A percentile compares a stretch with the other conserved stretches of the same genome.
Conservation (phyloP, 2,797 vertebrate genomes). For the Synanceia verrucosa region DNA sequence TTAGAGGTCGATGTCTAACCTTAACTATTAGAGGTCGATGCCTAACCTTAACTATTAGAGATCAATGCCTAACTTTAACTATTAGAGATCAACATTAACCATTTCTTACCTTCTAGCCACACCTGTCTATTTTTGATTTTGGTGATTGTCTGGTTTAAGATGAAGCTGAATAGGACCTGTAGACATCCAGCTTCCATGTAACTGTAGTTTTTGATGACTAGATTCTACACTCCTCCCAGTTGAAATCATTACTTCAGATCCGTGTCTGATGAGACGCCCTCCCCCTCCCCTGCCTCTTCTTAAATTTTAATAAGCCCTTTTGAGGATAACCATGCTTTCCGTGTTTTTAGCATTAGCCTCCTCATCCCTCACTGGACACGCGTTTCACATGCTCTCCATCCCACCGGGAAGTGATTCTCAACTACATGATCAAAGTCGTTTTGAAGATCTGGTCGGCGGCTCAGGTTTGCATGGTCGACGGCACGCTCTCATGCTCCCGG, state of each 20-base stretch:
- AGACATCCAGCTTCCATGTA: not conserved
- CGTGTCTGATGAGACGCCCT: slow-evolving; percentile 16
- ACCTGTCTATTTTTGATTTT: not conserved
- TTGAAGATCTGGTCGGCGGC: slow-evolving; percentile 56
- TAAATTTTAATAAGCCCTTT: slow-evolving; percentile 66
- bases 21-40: too few species aligned
- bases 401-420: slow-evolving; percentile 73
- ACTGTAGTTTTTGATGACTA: not conserved
- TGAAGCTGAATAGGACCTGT: not conserved
- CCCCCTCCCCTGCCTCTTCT: slow-evolving; percentile 7
- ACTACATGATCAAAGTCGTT: slow-evolving; percentile 72
- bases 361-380: slow-evolving; percentile 46
- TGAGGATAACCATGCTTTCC: slow-evolving; percentile 58
- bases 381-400: slow-evolving; percentile 55
- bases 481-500: slow-evolving; percentile 41
- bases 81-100: too few species aligned
- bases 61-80: too few species aligned
- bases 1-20: too few species aligned
- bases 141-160: not conserved
- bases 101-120: too few species aligned
- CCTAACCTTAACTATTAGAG: too few species aligned
- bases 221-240: not conserved
- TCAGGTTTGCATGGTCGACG: slow-evolving; percentile 54
- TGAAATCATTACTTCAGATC: not conserved
- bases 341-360: slow-evolving; percentile 59